Evolutionary conservation across 2,888 invertebrate genomes (phyloP).

Genomic region (Boloria selene): DNA sequence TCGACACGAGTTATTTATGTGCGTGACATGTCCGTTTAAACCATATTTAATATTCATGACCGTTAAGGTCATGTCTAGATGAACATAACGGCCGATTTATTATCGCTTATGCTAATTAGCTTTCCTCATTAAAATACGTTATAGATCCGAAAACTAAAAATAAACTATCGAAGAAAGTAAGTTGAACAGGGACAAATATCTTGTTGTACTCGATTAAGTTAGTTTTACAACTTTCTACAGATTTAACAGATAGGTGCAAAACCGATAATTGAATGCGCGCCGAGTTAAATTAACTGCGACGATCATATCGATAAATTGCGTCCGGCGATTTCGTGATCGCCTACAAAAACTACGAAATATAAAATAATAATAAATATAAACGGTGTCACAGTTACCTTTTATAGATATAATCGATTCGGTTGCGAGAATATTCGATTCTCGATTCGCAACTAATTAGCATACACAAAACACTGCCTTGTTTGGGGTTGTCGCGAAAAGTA

Average conservation of each 20-base stretch:
- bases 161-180: constrained; percentile 30
- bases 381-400: constrained; percentile 32
- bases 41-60: constrained; percentile 58
- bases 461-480: constrained; percentile 54
- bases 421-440: constrained; percentile 28
- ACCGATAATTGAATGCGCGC: constrained; percentile 30
- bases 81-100: constrained; percentile 43
- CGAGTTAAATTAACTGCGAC: constrained; percentile 26
- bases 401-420: constrained; percentile 23
- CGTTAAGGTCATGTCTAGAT: constrained; percentile 49
- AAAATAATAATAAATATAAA: constrained; percentile 25
- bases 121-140: not conserved
- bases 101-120: constrained; percentile 26
- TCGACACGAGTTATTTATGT: constrained; percentile 63
- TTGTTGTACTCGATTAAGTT: constrained; percentile 36
- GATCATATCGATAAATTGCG: constrained; percentile 27
- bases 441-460: constrained; percentile 36
- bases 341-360: constrained; percentile 13
- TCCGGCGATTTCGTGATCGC: constrained; percentile 30
- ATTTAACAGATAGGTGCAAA: constrained; percentile 41
- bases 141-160: not conserved
- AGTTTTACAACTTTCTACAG: constrained; percentile 50
- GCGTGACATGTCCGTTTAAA: constrained; percentile 53
- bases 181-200: constrained; percentile 36
- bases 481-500: constrained; percentile 49